These are phyloP conservation scores for Melanostoma scalare DNA, from an alignment of 2,888 invertebrate species.

Conservation along the genomic window DNA sequence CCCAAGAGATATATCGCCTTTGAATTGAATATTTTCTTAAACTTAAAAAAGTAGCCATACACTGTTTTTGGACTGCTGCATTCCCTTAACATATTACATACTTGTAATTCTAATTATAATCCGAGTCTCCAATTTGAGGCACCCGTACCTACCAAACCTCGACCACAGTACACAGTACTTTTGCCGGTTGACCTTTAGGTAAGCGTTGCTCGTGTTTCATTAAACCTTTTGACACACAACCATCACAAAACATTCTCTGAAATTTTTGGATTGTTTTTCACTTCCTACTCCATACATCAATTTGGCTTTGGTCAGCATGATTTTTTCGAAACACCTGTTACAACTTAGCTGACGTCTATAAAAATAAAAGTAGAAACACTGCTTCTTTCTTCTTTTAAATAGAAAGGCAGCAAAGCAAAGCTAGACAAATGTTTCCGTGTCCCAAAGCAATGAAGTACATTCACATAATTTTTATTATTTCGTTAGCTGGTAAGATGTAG, in stretches of 20 bases:
- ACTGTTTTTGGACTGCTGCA: no score
- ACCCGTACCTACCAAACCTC: no score
- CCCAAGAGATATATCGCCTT: no score
- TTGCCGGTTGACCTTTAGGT: conserved; percentile 10
- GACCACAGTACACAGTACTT: neutral
- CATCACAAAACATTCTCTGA: conserved; percentile 5
- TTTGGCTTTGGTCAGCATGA: conserved; percentile 2
- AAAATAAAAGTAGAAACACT: neutral
- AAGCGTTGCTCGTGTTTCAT: neutral
- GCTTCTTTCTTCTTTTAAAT: conserved; percentile 41
- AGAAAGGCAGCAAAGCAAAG: conserved; percentile 10
- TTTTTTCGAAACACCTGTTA: conserved; percentile 32
- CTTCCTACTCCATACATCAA: neutral
- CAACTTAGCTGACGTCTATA: conserved; percentile 15
- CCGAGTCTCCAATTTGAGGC: no score
- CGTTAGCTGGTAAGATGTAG: conserved; percentile 44
- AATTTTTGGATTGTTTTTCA: conserved; percentile 11
- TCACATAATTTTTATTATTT: conserved; percentile 40
- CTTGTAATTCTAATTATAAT: no score
- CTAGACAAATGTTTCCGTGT: conserved; percentile 25
- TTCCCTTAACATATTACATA: no score
- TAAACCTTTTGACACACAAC: neutral
- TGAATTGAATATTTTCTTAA: no score
- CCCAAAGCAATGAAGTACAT: conserved; percentile 42
- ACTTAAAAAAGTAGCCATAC: no score